phyloP scores from a whole-genome alignment of 2,113 vertebrate genomes.

The Oryctolagus cuniculus region DNA sequence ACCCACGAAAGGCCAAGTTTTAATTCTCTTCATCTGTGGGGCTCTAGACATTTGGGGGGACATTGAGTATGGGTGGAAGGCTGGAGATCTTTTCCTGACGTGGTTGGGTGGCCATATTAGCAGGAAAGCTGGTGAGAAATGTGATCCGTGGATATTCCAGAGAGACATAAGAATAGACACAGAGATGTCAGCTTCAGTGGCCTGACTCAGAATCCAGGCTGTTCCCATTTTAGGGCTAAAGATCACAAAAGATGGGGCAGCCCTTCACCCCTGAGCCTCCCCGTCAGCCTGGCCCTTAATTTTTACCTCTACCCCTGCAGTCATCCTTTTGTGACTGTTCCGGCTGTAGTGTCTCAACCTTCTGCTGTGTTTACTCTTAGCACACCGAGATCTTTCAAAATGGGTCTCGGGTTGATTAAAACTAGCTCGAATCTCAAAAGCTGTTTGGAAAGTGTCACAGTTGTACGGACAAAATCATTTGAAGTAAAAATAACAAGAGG shows the following conservation, averaged over 20 bases:
- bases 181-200: neutral
- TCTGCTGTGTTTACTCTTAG: neutral
- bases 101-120: neutral
- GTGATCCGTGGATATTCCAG: neutral
- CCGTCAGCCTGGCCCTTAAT: neutral
- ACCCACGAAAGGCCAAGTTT: neutral
- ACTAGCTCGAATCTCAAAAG: neutral
- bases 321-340: neutral
- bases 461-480: slow-evolving; percentile 16
- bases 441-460: neutral
- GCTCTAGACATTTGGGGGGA: neutral
- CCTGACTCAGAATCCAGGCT: neutral
- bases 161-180: neutral
- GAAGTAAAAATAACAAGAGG: neutral
- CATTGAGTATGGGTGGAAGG: neutral
- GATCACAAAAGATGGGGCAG: neutral
- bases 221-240: neutral
- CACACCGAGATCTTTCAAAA: neutral
- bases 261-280: neutral
- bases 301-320: neutral
- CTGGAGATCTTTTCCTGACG: neutral
- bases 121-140: neutral
- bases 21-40: slow-evolving; percentile 37
- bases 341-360: neutral
- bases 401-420: neutral